Percentiles rank a stretch among this genome's conserved stretches.
These are phyloP conservation scores for Chelmon rostratus DNA, from an alignment of 2,797 vertebrate genomes.

Conservation along the genomic window DNA sequence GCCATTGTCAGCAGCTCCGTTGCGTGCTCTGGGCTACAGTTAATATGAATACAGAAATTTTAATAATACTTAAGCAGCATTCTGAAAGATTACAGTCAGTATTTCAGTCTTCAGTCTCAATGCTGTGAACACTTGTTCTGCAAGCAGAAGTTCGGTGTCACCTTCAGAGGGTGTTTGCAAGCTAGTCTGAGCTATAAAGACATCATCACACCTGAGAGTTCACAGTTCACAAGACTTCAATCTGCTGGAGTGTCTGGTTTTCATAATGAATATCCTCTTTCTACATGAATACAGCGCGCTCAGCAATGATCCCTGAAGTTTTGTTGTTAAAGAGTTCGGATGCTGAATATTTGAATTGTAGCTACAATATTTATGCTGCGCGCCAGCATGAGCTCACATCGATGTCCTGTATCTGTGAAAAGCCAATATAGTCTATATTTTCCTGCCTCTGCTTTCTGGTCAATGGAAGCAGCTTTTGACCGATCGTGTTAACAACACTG, in stretches of 20 bases:
- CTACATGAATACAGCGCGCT: not conserved
- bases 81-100: conserved; percentile 29
- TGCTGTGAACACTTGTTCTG: not conserved
- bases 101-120: conserved; percentile 32
- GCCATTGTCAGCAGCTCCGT: conserved; percentile 59
- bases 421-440: not conserved
- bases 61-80: conserved; percentile 28
- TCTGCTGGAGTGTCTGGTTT: not conserved
- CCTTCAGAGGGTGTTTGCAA: conserved; percentile 13
- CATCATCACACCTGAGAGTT: not conserved
- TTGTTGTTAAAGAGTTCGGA: not conserved
- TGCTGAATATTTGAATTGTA: not conserved
- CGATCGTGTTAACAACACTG: not conserved
- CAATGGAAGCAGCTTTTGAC: not conserved
- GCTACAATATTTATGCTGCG: not conserved
- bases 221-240: not conserved
- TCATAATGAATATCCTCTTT: not conserved
- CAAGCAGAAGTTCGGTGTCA: conserved; percentile 29
- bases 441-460: not conserved
- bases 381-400: not conserved
- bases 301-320: too few relatives aligned
- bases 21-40: conserved; percentile 30
- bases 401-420: not conserved
- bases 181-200: not conserved
- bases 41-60: conserved; percentile 40